Percentiles rank a stretch among this genome's conserved stretches.
Conservation (phyloP, 2,888 invertebrate genomes). For the Falcaria lacertinaria region DNA sequence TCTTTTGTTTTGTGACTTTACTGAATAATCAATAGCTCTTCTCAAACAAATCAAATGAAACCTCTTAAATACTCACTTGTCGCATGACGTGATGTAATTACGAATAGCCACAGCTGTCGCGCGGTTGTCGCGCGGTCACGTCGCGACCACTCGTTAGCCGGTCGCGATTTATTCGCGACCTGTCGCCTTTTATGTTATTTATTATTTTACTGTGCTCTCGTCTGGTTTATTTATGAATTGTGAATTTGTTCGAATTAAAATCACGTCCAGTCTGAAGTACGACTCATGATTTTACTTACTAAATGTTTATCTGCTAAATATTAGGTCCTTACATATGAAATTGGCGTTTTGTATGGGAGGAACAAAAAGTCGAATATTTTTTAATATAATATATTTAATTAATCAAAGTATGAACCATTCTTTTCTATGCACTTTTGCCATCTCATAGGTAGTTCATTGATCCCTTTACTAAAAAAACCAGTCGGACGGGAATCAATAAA, state of each 20-base stretch:
- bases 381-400: no score
- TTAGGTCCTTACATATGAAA: no score
- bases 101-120: conserved; percentile 4
- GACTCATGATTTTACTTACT: conserved; percentile 8
- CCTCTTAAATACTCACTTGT: not conserved
- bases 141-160: conserved; percentile 36
- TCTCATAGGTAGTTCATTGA: no score
- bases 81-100: not conserved
- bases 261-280: conserved; percentile 5
- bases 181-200: conserved; percentile 41
- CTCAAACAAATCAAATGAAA: not conserved
- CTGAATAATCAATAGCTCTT: no score
- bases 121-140: conserved; percentile 9
- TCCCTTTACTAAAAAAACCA: no score
- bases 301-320: not conserved
- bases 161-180: conserved; percentile 43
- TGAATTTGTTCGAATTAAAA: conserved; percentile 24
- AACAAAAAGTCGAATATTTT: no score
- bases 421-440: no score
- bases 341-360: no score
- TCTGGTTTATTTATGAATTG: conserved; percentile 11
- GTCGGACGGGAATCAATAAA: no score
- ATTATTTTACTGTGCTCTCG: conserved; percentile 28
- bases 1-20: no score
- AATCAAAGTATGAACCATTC: no score